Conservation (phyloP, 2,888 invertebrate genomes). For the Polyploca ridens region DNA sequence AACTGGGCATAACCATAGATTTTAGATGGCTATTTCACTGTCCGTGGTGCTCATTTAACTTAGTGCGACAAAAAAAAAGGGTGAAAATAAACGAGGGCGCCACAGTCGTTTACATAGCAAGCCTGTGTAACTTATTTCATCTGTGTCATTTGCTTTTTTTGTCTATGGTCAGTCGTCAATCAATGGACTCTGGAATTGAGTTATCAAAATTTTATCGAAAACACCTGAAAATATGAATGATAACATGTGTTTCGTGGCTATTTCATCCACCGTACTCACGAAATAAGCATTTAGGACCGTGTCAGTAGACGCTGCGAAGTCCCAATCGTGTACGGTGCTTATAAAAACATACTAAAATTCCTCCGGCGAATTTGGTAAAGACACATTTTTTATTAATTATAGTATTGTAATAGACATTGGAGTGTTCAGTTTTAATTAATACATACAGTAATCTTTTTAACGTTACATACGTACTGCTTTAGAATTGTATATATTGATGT, state of each 20-base stretch:
- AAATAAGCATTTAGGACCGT: conserved; percentile 48
- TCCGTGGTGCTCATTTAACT: no score
- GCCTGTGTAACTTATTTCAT: no score
- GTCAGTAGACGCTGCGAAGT: conserved; percentile 35
- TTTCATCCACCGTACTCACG: conserved; percentile 39
- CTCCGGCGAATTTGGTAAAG: conserved; percentile 60
- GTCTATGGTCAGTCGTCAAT: conserved; percentile 13
- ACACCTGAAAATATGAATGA: conserved; percentile 71
- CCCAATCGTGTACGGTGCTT: conserved; percentile 31
- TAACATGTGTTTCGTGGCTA: conserved; percentile 60
- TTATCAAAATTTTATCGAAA: conserved; percentile 71
- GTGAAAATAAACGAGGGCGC: no score
- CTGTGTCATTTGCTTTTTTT: background rate
- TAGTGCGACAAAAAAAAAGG: no score
- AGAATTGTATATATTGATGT: background rate
- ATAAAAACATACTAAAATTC: conserved; percentile 37
- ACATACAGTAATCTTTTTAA: no score
- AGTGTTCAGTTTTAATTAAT: no score
- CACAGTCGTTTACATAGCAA: no score
- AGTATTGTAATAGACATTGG: no score
- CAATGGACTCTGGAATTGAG: conserved; percentile 52
- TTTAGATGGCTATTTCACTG: no score
- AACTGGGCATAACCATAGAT: no score
- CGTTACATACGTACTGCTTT: no score
- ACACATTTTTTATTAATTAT: conserved; percentile 20